These are phyloP conservation scores for Hydractinia echinata DNA, from an alignment of 30 jellyfish, hydroid and myxozoan genomes.

Conservation along the genomic window DNA sequence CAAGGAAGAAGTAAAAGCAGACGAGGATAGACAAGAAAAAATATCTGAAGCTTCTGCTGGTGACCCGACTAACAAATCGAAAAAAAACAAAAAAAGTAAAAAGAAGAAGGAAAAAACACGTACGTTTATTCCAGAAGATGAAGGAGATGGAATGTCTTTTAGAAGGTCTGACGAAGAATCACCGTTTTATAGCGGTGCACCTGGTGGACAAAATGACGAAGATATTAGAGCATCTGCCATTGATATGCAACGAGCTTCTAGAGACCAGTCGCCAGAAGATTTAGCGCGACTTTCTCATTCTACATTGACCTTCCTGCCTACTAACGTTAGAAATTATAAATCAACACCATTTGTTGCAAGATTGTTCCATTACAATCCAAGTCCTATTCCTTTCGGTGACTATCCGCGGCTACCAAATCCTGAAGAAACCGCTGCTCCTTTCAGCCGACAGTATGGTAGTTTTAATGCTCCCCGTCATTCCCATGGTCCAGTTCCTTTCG, in stretches of 20 bases:
- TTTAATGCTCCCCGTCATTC: not conserved
- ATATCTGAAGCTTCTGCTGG: slow-evolving; percentile 3
- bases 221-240: slow-evolving; percentile 24
- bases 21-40: slow-evolving; percentile 2
- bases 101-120: slow-evolving; percentile 5
- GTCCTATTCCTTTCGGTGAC: slow-evolving; percentile 25
- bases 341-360: slow-evolving; percentile 38
- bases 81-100: not conserved
- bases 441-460: not conserved
- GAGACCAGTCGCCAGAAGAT: slow-evolving; percentile 43
- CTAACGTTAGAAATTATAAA: slow-evolving; percentile 36
- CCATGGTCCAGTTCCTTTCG: slow-evolving; percentile 11
- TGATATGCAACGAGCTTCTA: slow-evolving; percentile 33
- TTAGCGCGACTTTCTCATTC: slow-evolving; percentile 16
- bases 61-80: no score
- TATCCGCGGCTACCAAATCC: slow-evolving; percentile 16
- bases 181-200: not conserved
- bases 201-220: slow-evolving; percentile 7
- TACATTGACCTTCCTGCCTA: slow-evolving; percentile 26
- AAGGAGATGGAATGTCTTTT: slow-evolving; percentile 11
- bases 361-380: slow-evolving; percentile 35
- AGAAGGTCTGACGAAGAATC: slow-evolving; percentile 32
- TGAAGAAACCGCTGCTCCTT: not conserved
- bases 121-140: slow-evolving; percentile 19
- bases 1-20: not conserved